Evolutionary conservation across 2,113 vertebrate species (phyloP).

Genomic region (Otolemur garnettii): DNA sequence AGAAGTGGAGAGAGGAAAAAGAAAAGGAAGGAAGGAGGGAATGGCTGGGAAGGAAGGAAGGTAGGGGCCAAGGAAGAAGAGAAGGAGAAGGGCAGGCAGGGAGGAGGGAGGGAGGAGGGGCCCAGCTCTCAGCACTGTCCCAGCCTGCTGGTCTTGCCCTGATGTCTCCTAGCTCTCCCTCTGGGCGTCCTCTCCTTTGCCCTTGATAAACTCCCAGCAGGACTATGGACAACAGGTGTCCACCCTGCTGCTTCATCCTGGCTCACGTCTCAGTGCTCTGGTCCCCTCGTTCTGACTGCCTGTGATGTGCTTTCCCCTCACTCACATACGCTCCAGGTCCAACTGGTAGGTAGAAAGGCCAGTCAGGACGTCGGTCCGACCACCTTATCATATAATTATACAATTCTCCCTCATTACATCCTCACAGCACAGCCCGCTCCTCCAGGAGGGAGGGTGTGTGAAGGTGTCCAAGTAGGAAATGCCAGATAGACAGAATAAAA

Average conservation of each 20-base stretch:
- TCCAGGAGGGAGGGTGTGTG: not conserved
- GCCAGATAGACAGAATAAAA: not conserved
- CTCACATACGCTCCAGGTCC: too few species aligned
- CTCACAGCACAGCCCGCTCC: not conserved
- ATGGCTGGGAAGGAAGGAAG: rapidly evolving
- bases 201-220: rapidly evolving
- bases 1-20: rapidly evolving
- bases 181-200: not conserved
- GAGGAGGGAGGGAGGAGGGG: rapidly evolving
- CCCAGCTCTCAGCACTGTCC: not conserved
- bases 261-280: rapidly evolving
- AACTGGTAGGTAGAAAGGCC: too few species aligned
- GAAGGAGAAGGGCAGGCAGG: rapidly evolving
- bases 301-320: not conserved
- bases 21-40: too few species aligned
- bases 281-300: rapidly evolving
- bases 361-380: not conserved
- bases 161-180: not conserved
- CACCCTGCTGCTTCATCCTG: rapidly evolving
- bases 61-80: rapidly evolving
- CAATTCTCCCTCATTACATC: too few species aligned
- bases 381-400: too few species aligned
- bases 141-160: not conserved
- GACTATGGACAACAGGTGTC: rapidly evolving
- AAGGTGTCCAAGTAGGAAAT: not conserved